Evolutionary conservation across 2,113 vertebrate genomes (phyloP).

Genomic region (Phaethon lepturus): DNA sequence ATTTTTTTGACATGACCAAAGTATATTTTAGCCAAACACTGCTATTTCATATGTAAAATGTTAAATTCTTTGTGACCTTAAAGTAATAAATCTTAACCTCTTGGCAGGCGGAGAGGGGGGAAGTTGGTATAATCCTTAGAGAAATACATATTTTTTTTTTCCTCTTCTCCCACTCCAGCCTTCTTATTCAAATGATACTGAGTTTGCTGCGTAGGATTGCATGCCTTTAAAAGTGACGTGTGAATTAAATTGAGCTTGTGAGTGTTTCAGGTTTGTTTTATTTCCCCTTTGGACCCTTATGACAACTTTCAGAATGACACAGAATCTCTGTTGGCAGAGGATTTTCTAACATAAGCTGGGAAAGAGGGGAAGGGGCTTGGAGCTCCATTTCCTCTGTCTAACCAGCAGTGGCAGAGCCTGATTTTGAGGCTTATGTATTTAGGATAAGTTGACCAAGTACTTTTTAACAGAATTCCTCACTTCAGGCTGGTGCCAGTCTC

Average conservation of each 20-base stretch:
- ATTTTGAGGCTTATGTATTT: neutral
- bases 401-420: neutral
- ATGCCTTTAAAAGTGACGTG: neutral
- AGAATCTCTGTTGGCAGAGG: neutral
- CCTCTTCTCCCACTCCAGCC: neutral
- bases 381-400: neutral
- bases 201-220: neutral
- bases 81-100: neutral
- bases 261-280: neutral
- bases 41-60: neutral
- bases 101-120: rapidly evolving
- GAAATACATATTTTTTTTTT: neutral
- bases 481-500: neutral
- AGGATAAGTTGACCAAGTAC: neutral
- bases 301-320: neutral
- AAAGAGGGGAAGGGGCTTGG: neutral
- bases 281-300: neutral
- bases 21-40: neutral
- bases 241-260: neutral
- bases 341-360: neutral
- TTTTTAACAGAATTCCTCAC: neutral
- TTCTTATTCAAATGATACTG: neutral
- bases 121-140: neutral
- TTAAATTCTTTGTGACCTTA: neutral
- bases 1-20: neutral